Evolutionary conservation across 2,113 vertebrate genomes (phyloP), one percentile per base, ranked within the genome.

Genomic region (Phalacrocorax aristotelis): DNA sequence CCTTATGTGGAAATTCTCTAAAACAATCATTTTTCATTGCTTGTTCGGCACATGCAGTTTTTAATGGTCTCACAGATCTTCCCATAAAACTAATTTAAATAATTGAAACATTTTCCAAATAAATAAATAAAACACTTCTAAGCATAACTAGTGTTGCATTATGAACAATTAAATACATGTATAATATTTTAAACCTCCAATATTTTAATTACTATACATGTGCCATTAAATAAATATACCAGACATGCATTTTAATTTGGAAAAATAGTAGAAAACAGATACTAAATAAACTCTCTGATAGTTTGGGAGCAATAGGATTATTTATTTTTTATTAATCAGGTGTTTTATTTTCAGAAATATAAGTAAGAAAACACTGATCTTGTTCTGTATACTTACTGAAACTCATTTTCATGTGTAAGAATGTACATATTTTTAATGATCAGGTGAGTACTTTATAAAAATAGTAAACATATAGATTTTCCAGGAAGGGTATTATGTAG

Each of bases 1-100:
- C 61, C 91, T 96, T 92, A 55, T 61, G 83, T 76, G 86, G 71
- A 95, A 95, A 91, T 94, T 88, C 89, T 92, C 93, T 87, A 48
- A 95, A 83, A 70, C 48, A 89, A 46, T 95, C 48, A 70, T 79
- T 89, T 97, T 94, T 92, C 95, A 72, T 36, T 65, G 74, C 80
- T 93, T 66, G 15, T 42, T 90, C 87, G 80, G 51, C 80, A 82
- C 74, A 75, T 83, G 54, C 87, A 96, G 49, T 23, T 92, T 95
- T 92, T 79, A 85, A 60, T 66, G 38, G 20, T 70, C 11, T 84
- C 64, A 4, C 32, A 29, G 51, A 61, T 95, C 69, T 79, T 79
- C 44, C 32, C 49, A 42, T 52, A 36, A 60, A 60, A 15, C 9
- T 49, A 66, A 83, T 54, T 78, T 27, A 76, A 71, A 90, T 20